Percentiles rank a stretch among this genome's conserved stretches.
phyloP scores from a whole-genome alignment of 1,140 invertebrate species.

The Lucilia sericata region DNA sequence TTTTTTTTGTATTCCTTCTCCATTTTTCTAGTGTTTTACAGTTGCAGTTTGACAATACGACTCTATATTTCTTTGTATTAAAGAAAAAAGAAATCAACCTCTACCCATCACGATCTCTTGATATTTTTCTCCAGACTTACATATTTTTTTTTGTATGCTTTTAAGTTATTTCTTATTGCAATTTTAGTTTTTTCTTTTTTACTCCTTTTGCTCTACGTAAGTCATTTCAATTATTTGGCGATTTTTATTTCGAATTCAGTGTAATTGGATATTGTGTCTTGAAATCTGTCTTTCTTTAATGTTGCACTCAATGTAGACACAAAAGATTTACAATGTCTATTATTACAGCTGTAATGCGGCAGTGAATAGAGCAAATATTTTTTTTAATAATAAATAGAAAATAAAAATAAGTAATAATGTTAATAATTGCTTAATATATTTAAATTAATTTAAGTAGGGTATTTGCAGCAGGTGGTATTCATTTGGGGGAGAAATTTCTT shows the following conservation, averaged over 20 bases:
- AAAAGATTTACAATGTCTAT: background rate
- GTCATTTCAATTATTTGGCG: constrained; percentile 41
- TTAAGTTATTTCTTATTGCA: background rate
- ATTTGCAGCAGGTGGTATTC: too few species aligned
- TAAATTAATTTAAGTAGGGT: too few species aligned
- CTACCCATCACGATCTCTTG: background rate
- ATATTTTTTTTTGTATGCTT: background rate
- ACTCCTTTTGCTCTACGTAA: constrained; percentile 8
- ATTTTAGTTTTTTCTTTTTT: background rate
- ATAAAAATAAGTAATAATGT: too few species aligned
- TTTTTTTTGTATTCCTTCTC: background rate
- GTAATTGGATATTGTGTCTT: constrained; percentile 39
- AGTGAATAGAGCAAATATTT: constrained; percentile 1
- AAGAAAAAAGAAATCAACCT: background rate
- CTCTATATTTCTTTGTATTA: background rate
- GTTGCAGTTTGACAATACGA: background rate
- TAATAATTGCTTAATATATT: too few species aligned
- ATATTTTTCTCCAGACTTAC: background rate
- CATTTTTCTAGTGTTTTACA: background rate
- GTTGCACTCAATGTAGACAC: background rate
- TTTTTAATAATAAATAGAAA: background rate
- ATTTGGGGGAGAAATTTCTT: too few species aligned
- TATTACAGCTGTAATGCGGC: constrained; percentile 14
- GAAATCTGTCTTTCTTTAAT: constrained; percentile 32
- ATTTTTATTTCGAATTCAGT: constrained; percentile 40